Evolutionary conservation across 92 coral and sea anemone genomes (phyloP).

Genomic region (Epizoanthus ramosus): DNA sequence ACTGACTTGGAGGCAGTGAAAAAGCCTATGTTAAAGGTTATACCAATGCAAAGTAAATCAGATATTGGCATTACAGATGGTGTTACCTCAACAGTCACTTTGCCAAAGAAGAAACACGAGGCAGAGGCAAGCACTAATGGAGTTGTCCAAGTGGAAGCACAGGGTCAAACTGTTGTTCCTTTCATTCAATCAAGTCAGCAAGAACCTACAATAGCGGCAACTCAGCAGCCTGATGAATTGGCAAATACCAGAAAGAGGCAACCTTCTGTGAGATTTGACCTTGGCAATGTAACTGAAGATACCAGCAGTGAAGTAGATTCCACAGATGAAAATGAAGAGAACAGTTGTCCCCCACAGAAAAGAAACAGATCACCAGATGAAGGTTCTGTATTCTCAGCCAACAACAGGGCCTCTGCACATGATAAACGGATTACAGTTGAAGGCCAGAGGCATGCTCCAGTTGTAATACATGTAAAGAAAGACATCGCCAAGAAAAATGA

Average conservation of each 20-base stretch:
- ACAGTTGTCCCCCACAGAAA: constrained; percentile 21
- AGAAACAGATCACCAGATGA: constrained; percentile 12
- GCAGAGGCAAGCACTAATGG: not conserved
- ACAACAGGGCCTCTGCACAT: constrained; percentile 2
- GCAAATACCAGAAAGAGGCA: not conserved
- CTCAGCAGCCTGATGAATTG: not conserved
- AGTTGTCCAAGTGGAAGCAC: not conserved
- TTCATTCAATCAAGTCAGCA: not conserved
- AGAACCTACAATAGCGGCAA: not conserved
- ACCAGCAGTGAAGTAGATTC: not conserved
- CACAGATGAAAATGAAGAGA: constrained; percentile 6
- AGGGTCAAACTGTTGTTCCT: not conserved
- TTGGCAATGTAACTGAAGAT: not conserved
- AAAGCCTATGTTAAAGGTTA: constrained; percentile 9
- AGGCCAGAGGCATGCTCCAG: constrained; percentile 70
- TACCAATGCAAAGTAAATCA: constrained; percentile 30
- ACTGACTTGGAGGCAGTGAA: not conserved
- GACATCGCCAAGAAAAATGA: constrained; percentile 73
- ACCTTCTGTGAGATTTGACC: constrained; percentile 25
- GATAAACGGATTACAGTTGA: constrained; percentile 49
- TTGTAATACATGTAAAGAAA: constrained; percentile 81
- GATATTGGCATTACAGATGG: not conserved
- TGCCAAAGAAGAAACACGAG: not conserved
- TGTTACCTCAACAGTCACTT: not conserved
- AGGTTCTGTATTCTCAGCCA: constrained; percentile 6